These are phyloP conservation scores for Sebastes matsubarae DNA, from an alignment of 2,797 vertebrate species.

Conservation along the genomic window DNA sequence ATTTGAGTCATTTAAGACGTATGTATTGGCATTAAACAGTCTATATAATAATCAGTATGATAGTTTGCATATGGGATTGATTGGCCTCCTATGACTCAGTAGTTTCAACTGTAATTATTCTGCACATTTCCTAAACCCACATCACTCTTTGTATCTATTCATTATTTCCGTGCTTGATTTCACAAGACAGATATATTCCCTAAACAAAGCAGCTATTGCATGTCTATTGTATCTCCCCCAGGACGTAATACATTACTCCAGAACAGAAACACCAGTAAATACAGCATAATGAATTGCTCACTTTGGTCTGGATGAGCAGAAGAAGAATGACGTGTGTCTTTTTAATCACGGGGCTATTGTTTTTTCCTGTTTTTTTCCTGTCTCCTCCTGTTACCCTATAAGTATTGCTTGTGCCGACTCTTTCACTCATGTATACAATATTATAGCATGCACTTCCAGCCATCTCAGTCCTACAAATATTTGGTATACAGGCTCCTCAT, in stretches of 20 bases:
- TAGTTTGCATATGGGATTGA: background rate
- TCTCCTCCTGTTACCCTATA: conserved; percentile 73
- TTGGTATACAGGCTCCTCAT: conserved; percentile 84
- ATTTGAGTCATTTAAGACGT: background rate
- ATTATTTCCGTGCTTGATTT: background rate
- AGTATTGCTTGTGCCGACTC: conserved; percentile 74
- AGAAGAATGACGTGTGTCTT: conserved; percentile 28
- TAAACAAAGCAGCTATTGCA: background rate
- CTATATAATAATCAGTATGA: background rate
- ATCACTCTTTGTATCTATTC: background rate
- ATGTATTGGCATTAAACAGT: background rate
- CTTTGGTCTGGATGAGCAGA: conserved; percentile 27
- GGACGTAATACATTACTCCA: background rate
- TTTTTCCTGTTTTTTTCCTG: conserved; percentile 38
- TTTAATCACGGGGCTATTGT: conserved; percentile 49
- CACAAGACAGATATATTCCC: background rate
- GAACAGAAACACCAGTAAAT: conserved; percentile 24
- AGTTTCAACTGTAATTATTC: conserved; percentile 3
- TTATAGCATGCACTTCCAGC: conserved; percentile 81
- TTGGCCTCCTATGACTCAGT: background rate
- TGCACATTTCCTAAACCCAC: background rate
- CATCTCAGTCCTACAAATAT: conserved; percentile 85
- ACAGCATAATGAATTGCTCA: conserved; percentile 23
- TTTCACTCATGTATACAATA: conserved; percentile 81
- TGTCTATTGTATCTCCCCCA: background rate